A percentile compares a stretch with the other conserved stretches of the same genome.
phyloP scores from a whole-genome alignment of 2,888 invertebrate species.

The Coenonympha arcania region DNA sequence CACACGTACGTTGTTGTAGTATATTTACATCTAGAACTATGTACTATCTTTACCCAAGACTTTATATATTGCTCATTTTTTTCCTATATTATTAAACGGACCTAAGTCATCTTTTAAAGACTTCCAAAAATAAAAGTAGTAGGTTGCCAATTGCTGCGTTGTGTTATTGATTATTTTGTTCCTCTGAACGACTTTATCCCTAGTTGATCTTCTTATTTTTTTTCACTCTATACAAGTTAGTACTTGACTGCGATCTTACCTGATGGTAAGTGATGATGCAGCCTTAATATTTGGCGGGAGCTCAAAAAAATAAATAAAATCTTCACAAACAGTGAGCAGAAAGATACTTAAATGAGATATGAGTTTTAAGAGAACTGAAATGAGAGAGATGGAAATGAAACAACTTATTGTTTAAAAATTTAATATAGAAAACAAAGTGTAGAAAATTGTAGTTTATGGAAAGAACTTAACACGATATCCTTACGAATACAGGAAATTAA shows the following conservation, averaged over 20 bases:
- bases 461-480: background rate
- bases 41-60: background rate
- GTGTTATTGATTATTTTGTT: no score
- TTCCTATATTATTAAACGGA: background rate
- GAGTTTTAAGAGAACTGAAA: background rate
- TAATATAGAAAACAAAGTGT: slow-evolving; percentile 1
- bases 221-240: no score
- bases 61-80: background rate
- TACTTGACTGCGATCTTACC: no score
- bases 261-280: no score
- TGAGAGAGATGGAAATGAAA: background rate
- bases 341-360: background rate
- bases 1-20: background rate
- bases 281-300: no score
- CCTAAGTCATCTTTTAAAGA: no score
- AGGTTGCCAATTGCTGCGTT: no score
- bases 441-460: background rate
- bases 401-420: background rate
- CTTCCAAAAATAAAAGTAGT: no score
- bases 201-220: no score
- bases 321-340: no score
- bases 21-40: background rate
- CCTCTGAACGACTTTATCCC: no score
- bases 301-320: no score
- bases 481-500: slow-evolving; percentile 2